These are phyloP conservation scores for Ariolimax columbianus DNA, from an alignment of 2,888 invertebrate genomes.

Conservation along the genomic window DNA sequence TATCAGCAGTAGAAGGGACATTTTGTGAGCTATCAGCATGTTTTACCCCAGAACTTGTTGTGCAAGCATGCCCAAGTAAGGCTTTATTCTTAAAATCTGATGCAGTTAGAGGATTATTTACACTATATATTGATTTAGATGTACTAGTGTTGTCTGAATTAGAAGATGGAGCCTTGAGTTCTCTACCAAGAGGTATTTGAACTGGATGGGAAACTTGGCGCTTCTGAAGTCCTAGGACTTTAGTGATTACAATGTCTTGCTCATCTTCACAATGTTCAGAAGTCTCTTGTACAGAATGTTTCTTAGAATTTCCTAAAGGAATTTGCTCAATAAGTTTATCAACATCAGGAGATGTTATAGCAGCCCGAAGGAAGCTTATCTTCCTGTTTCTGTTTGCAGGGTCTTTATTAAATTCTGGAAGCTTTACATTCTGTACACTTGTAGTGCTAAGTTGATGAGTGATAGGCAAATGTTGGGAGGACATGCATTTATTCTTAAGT, in stretches of 20 bases:
- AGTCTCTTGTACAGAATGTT: not conserved
- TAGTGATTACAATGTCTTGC: constrained; percentile 39
- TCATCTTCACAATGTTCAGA: not conserved
- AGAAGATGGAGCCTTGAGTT: not conserved
- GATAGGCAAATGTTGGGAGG: not conserved
- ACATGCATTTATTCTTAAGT: not conserved
- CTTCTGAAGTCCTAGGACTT: constrained; percentile 33
- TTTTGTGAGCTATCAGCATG: not conserved
- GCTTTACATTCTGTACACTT: not conserved
- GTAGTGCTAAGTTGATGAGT: not conserved
- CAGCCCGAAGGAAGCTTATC: constrained; percentile 43
- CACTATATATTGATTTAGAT: constrained; percentile 7
- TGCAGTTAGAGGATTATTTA: not conserved
- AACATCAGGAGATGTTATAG: constrained; percentile 47
- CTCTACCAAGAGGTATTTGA: not conserved
- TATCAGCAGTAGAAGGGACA: not conserved
- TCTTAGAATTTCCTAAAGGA: constrained; percentile 30
- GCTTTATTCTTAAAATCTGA: not conserved
- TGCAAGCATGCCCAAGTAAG: not conserved
- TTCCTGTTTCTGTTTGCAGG: not conserved
- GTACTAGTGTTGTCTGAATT: not conserved
- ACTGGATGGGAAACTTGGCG: not conserved
- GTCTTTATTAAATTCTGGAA: not conserved
- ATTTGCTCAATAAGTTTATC: constrained; percentile 49
- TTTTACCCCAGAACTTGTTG: not conserved